Base-by-base conservation (phyloP, 2,113 vertebrate genomes). In the Piprites chloris region DNA sequence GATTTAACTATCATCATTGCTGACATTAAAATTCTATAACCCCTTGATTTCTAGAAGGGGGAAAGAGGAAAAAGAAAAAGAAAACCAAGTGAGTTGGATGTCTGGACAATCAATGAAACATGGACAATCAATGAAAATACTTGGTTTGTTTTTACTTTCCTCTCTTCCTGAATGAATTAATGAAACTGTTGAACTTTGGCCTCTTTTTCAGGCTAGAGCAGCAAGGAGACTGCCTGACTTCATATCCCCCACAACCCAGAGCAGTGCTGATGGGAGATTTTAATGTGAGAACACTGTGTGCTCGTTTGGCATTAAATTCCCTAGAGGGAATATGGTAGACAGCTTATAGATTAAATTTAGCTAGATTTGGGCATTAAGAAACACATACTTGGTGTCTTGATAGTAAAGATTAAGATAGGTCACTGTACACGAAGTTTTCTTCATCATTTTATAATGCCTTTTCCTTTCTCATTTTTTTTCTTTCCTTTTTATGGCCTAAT, bases 161-260 rank as follows among this genome's bases (percentile, higher is more conserved):
- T 95, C 92, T 93, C 90, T 98, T 97, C 92, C 96, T 96, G 95
- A 97, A 96, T 73, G 94, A 97, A 97, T 97, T 97, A 97, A 96
- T 88, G 84, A 97, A 97, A 94, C 91, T 92, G 92, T 71, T 97
- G 97, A 97, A 95, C 97, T 97, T 94, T 97, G 93, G 88, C 97
- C 96, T 92, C 88, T 96, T 96, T 95, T 96, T 90, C 89, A 94
- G 92, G 82, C 83, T 92, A 69, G 16, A 96, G 88, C 93, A 87
- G 90, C 92, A 94, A 89, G 41, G 69, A 65, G 78, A 76, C 50
- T 55, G 81, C 68, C 89, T 87, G 95, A 89, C 84, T 91, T 91
- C 73, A 90, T 91, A 96, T 95, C 89, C 90, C 46, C 88, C 79
- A 87, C 94, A 95, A 96, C 92, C 83, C 93, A 91, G 83, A 95